Percentiles rank a stretch among this genome's conserved stretches.
Evolutionary conservation across 2,888 invertebrate genomes (phyloP).

Genomic region (Pasiphila rectangulata): DNA sequence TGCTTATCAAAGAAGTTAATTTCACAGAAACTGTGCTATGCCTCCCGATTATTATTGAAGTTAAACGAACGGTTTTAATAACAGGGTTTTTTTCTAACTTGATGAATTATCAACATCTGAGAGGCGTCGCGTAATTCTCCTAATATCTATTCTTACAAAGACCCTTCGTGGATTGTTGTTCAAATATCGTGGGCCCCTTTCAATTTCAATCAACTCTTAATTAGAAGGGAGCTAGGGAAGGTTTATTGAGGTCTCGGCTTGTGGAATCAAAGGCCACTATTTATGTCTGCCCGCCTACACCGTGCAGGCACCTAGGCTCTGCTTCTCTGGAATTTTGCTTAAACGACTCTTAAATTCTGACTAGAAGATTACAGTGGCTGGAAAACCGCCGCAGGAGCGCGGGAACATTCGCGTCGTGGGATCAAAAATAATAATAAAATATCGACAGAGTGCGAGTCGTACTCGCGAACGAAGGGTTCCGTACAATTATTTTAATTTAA

Average conservation of each 20-base stretch:
- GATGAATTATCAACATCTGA: neutral
- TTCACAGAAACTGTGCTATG: neutral
- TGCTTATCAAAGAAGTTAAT: constrained; percentile 4
- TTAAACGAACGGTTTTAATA: too few species aligned
- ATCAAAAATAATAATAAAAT: too few species aligned
- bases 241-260: constrained; percentile 48
- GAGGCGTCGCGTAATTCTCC: constrained; percentile 22
- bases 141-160: constrained; percentile 28
- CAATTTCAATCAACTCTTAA: constrained; percentile 60
- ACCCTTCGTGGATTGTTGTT: constrained; percentile 51
- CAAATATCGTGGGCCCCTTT: constrained; percentile 60
- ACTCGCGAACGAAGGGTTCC: too few species aligned
- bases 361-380: too few species aligned
- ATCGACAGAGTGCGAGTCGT: too few species aligned
- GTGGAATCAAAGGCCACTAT: constrained; percentile 48
- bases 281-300: constrained; percentile 36
- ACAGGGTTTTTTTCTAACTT: too few species aligned
- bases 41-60: neutral
- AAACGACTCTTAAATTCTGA: too few species aligned
- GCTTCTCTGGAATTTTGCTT: neutral
- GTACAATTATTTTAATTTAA: too few species aligned
- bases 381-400: too few species aligned
- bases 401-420: too few species aligned
- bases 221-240: constrained; percentile 49
- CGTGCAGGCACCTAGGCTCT: neutral